Conservation (phyloP, 1,140 invertebrate species). For the Papilio polytes region DNA sequence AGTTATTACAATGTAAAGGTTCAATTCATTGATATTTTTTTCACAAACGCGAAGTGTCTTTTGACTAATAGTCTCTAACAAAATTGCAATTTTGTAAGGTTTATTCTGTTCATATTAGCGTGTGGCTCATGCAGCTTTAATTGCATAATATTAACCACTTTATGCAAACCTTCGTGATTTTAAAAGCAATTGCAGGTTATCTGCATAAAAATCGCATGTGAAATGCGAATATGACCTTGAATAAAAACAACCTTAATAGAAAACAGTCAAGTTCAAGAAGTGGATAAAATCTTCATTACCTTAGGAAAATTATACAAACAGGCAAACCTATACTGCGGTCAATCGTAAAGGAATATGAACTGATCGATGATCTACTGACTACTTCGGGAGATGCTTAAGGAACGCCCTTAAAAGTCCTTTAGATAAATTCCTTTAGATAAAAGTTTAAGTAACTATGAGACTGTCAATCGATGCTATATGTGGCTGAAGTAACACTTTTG, state of each 20-base stretch:
- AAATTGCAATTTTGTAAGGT: not conserved
- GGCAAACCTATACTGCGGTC: not conserved
- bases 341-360: no score
- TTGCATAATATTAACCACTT: not conserved
- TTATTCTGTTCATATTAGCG: not conserved
- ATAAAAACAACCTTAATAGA: not conserved
- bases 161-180: slow-evolving; percentile 2
- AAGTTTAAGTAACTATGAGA: no score
- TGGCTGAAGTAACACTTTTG: no score
- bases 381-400: not conserved
- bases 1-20: not conserved
- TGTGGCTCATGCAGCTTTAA: not conserved
- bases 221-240: slow-evolving; percentile 9
- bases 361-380: no score
- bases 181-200: not conserved
- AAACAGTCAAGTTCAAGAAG: slow-evolving; percentile 1
- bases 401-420: not conserved
- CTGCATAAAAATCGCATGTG: slow-evolving; percentile 3
- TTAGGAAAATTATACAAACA: not conserved
- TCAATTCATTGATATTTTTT: not conserved
- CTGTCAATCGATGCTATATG: no score
- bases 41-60: not conserved
- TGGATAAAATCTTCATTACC: not conserved
- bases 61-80: not conserved
- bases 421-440: not conserved